Percentiles rank a stretch among this genome's conserved stretches.
phyloP scores from a whole-genome alignment of 2,888 invertebrate species.

The Perdita meconis region DNA sequence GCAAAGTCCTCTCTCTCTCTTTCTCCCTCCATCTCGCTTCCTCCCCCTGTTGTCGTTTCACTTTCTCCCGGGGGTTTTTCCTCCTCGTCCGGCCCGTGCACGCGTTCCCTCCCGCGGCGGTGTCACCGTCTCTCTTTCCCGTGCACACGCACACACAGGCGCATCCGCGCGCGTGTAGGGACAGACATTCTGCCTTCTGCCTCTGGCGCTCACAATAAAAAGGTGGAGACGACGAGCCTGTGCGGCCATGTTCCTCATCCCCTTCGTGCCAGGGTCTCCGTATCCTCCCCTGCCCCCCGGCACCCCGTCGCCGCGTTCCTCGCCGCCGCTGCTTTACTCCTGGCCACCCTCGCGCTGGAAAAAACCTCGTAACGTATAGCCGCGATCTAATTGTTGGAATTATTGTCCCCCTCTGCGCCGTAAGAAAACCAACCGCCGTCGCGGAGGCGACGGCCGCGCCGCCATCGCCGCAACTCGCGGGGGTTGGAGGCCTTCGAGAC shows the following conservation, averaged over 20 bases:
- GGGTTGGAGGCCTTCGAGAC: slow-evolving; percentile 20
- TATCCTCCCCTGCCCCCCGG: slow-evolving; percentile 44
- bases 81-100: slow-evolving; percentile 22
- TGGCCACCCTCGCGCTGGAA: slow-evolving; percentile 65
- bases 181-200: slow-evolving; percentile 77
- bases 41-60: slow-evolving; percentile 1
- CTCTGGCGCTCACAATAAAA: slow-evolving; percentile 83
- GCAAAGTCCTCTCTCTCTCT: slow-evolving; percentile 41
- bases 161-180: slow-evolving; percentile 17
- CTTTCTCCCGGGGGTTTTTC: slow-evolving; percentile 30
- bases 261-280: slow-evolving; percentile 57
- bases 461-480: slow-evolving; percentile 18
- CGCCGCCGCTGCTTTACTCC: slow-evolving; percentile 54
- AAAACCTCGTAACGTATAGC: slow-evolving; percentile 72
- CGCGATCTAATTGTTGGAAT: slow-evolving; percentile 80
- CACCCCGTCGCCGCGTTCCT: slow-evolving; percentile 48
- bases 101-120: slow-evolving; percentile 31
- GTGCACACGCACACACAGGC: slow-evolving; percentile 19
- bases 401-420: slow-evolving; percentile 69
- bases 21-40: slow-evolving; percentile 13
- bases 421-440: slow-evolving; percentile 68
- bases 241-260: slow-evolving; percentile 82
- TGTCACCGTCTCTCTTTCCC: slow-evolving; percentile 26
- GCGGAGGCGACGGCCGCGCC: slow-evolving; percentile 27
- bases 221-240: slow-evolving; percentile 82